These are phyloP conservation scores for Leuctra nigra DNA, from an alignment of 2,888 invertebrate species.

Conservation along the genomic window DNA sequence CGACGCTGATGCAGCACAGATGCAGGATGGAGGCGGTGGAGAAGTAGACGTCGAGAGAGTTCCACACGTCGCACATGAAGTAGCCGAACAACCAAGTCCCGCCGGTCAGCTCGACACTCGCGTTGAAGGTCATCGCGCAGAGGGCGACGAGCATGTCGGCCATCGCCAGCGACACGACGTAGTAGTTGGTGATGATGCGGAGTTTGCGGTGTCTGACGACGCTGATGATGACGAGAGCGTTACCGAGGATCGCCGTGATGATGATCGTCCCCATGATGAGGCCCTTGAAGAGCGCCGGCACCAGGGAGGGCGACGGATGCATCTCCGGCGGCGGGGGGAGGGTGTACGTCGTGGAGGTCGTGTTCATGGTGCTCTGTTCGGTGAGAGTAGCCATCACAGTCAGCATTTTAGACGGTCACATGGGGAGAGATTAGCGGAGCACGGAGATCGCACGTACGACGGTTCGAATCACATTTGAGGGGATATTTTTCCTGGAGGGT, in stretches of 20 bases:
- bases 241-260: slow-evolving; percentile 82
- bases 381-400: slow-evolving; percentile 24
- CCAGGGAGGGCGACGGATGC: slow-evolving; percentile 25
- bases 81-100: slow-evolving; percentile 85
- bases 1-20: slow-evolving; percentile 75
- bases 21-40: slow-evolving; percentile 88
- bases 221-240: slow-evolving; percentile 82
- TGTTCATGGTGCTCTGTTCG: slow-evolving; percentile 12
- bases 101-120: slow-evolving; percentile 75
- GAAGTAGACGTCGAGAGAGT: slow-evolving; percentile 89
- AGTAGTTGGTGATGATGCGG: slow-evolving; percentile 88
- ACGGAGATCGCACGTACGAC: too few species aligned
- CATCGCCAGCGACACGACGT: slow-evolving; percentile 89
- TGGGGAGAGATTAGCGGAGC: too few species aligned
- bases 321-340: slow-evolving; percentile 17
- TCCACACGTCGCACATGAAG: slow-evolving; percentile 91
- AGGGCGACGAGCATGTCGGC: slow-evolving; percentile 90
- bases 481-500: too few species aligned
- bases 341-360: background rate
- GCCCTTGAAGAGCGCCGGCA: slow-evolving; percentile 32
- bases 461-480: too few species aligned
- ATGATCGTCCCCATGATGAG: slow-evolving; percentile 71
- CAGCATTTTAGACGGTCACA: slow-evolving; percentile 23
- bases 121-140: slow-evolving; percentile 90
- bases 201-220: slow-evolving; percentile 75